Evolutionary conservation across 2,888 invertebrate genomes (phyloP), one percentile per base, ranked within the genome.

Genomic region (Caprella mutica): DNA sequence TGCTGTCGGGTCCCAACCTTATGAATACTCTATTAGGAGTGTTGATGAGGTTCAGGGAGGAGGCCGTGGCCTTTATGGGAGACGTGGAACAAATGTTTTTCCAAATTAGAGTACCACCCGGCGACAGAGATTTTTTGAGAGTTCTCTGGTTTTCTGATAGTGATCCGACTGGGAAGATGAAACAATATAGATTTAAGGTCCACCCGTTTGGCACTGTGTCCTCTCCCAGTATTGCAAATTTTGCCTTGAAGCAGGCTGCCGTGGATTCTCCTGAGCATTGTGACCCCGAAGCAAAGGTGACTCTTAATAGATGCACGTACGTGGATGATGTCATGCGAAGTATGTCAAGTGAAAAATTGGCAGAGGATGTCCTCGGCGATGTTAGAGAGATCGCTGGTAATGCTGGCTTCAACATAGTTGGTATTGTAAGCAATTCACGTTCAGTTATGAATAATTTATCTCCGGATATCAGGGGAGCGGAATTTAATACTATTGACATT

Each of bases 31-130:
- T 43, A 26, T 6, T 23, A 8, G 43, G 43, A 19, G 43, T 54
- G 5, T 29, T 54, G 8, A 8, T 54, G 3, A 29, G 54, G 9
- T 54, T 54, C 44, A 54, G 54, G 39, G 21, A 54, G n/a, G 24
- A 9, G 12, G 14, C 21, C n/a, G 8, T 21, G 12, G 54, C 54
- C 12, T 30, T 54, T 19, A 48, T 44, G 5, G 54, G 24, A 12
- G 54, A 54, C 44, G 24, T 54, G 2, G 44, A 42, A 54, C 5
- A 42, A 24, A 54, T 54, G 54, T 54, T 26, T 30, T 44, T 44
- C 26, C 54, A 54, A 35, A 44, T 46, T 24, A 53, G 33, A 21
- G 39, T 53, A 17, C 53, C 53, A 29, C 1, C 5, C 12, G 21
- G 12, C n/a, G 40, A 54, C 26, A 19, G 30, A 3, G 29, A 54